phyloP scores from a whole-genome alignment of 2,797 vertebrate genomes.

The Lutjanus campechanus region DNA sequence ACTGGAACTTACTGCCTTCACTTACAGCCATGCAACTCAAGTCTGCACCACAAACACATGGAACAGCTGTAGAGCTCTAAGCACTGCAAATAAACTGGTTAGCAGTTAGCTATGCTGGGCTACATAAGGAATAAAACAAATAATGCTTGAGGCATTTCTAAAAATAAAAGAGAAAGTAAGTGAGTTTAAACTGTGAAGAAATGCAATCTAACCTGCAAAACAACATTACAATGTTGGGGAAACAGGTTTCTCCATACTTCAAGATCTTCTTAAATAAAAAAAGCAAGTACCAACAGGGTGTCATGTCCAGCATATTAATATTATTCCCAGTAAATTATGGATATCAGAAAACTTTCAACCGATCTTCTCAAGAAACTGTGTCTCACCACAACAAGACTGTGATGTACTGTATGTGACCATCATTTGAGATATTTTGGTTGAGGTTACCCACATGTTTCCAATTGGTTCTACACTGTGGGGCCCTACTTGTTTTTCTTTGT shows the following conservation, averaged over 20 bases:
- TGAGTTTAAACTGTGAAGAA: conserved; percentile 19
- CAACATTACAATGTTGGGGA: neutral
- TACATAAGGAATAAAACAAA: conserved; percentile 55
- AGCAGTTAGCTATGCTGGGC: conserved; percentile 32
- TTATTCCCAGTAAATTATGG: neutral
- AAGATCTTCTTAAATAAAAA: neutral
- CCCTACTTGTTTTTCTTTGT: conserved; percentile 17
- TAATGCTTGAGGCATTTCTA: conserved; percentile 37
- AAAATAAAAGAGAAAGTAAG: conserved; percentile 50
- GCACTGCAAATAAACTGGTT: conserved; percentile 40
- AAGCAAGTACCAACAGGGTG: neutral
- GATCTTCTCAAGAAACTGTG: neutral
- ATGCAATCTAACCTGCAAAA: neutral
- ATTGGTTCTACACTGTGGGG: conserved; percentile 4
- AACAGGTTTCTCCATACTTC: neutral
- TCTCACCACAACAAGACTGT: neutral
- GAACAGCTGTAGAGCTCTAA: conserved; percentile 49
- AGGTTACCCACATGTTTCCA: conserved; percentile 49
- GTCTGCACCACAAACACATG: conserved; percentile 26
- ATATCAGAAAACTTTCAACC: neutral
- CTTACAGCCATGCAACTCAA: neutral
- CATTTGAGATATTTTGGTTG: conserved; percentile 9
- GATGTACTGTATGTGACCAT: neutral
- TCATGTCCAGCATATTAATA: conserved; percentile 1
- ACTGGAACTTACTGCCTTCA: neutral